phyloP scores from a whole-genome alignment of 2,888 invertebrate genomes.

The Thelaira solivaga region DNA sequence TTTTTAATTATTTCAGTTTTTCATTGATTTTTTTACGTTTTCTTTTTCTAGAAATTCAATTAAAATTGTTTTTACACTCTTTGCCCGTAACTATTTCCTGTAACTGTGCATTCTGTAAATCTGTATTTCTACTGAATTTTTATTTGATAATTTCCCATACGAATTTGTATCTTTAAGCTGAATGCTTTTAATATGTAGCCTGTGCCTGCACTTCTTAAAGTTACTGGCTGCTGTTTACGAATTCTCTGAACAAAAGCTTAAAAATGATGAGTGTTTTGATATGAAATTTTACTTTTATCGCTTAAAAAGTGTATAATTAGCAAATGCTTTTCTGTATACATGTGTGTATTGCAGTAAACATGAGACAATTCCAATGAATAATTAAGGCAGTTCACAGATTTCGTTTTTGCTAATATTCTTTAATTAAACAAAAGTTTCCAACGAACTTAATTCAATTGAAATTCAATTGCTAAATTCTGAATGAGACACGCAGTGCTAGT shows the following conservation, averaged over 20 bases:
- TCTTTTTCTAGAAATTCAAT: not conserved
- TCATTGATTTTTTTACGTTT: not conserved
- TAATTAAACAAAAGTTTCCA: no score
- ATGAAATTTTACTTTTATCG: conserved; percentile 41
- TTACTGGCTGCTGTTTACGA: conserved; percentile 11
- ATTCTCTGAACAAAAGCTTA: conserved; percentile 32
- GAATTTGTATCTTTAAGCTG: conserved; percentile 18
- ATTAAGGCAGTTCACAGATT: conserved; percentile 25
- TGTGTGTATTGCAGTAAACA: conserved; percentile 15
- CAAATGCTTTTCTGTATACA: conserved; percentile 16
- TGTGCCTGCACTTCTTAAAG: not conserved
- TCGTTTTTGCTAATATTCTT: no score
- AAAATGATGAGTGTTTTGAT: conserved; percentile 42
- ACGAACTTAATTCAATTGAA: no score
- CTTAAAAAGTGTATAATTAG: conserved; percentile 41
- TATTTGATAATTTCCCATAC: conserved; percentile 2
- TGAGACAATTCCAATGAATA: conserved; percentile 10
- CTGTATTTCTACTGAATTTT: conserved; percentile 31
- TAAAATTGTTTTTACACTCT: conserved; percentile 7
- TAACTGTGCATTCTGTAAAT: not conserved
- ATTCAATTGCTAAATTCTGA: no score
- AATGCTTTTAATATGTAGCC: not conserved
- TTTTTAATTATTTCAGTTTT: not conserved
- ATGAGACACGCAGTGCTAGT: no score
- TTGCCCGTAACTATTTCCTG: conserved; percentile 8